Evolutionary conservation across 2,888 invertebrate genomes (phyloP), one percentile per base, ranked within the genome.

Genomic region (Chrysodeixis includens): DNA sequence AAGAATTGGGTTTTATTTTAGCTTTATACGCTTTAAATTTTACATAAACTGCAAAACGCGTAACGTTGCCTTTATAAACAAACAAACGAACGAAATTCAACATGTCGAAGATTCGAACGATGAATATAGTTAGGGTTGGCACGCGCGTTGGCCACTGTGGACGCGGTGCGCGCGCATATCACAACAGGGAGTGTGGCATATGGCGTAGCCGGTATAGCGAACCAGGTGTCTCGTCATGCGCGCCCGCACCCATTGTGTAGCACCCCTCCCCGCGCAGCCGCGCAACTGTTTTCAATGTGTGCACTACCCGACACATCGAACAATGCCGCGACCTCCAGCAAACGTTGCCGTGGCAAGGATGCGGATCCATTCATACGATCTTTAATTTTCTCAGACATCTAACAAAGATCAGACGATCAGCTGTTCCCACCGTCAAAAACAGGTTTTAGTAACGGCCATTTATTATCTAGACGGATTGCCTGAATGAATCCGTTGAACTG

Each of bases 221-320:
- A 87, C 94, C 95, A 94, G 95, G 93, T 94, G 94, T 79, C 86
- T 84, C 94, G 95, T 94, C 93, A 95, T 93, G 94, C 93, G 92
- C 93, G 90, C 92, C 85, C 93, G 94, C 93, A 92, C 94, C 93
- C 89, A 93, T 94, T 94, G 93, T 94, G 80, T 83, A 60, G 77
- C 82, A 79, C 71, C 69, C 80, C 71, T 78, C 81, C 82, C 81
- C 76, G 78, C 79, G 74, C 81, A 54, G 59, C 69, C 69, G 73
- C 66, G 78, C 81, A 77, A 81, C 79, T 81, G 80, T 81, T 81
- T 79, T 81, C 81, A 81, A 79, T 75, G 77, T 77, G 83, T 83
- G 83, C 89, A 88, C 82, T 86, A 88, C 87, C 85, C 90, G 85
- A 87, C 87, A 85, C 84, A 80, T 82, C 82, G 85, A 88, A 90